Evolutionary conservation across 2,113 vertebrate genomes (phyloP).

Genomic region (Capreolus pygargus): DNA sequence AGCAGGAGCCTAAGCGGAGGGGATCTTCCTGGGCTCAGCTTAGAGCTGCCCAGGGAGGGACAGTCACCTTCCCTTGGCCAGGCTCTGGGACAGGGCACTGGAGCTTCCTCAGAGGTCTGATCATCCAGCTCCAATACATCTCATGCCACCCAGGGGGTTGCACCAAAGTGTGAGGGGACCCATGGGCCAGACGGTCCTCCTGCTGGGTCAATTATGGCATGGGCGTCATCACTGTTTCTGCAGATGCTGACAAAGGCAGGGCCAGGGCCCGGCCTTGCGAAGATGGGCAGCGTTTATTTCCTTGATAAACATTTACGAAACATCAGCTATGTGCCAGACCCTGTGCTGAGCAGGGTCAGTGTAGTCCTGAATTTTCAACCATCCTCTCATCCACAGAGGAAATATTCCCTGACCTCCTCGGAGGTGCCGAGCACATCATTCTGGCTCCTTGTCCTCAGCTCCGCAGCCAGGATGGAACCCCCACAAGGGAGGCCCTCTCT

Average conservation of each 20-base stretch:
- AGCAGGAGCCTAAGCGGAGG: neutral
- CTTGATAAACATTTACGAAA: neutral
- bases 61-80: neutral
- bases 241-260: neutral
- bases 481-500: neutral
- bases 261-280: accelerated
- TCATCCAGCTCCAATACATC: neutral
- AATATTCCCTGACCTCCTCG: neutral
- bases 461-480: neutral
- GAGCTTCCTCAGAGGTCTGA: neutral
- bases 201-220: neutral
- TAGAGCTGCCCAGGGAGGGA: neutral
- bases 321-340: accelerated
- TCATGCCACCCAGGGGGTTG: neutral
- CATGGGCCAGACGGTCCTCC: neutral
- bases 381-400: neutral
- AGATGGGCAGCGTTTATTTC: neutral
- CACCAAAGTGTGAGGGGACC: neutral
- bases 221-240: neutral
- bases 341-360: accelerated
- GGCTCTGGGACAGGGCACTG: neutral
- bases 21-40: neutral
- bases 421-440: neutral
- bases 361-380: neutral
- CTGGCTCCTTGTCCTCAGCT: neutral